These are phyloP conservation scores for Drosophila austrosaltans DNA, from an alignment of 2,888 invertebrate species.

Conservation along the genomic window DNA sequence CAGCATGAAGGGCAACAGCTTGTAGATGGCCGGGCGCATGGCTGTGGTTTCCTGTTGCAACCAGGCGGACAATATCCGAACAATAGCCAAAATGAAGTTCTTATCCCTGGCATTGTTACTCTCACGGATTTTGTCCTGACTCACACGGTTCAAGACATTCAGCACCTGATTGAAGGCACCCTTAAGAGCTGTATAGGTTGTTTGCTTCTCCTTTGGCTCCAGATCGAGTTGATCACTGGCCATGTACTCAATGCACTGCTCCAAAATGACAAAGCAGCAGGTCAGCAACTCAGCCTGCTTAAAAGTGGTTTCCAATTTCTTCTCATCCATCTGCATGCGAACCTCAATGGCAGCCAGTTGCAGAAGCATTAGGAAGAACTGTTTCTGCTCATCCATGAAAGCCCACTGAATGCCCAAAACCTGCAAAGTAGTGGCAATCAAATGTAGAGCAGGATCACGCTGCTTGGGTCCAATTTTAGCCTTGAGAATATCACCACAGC, in stretches of 20 bases:
- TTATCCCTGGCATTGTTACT: constrained; percentile 88
- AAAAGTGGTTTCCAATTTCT: constrained; percentile 91
- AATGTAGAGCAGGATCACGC: constrained; percentile 93
- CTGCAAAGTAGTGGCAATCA: constrained; percentile 92
- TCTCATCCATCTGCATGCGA: constrained; percentile 95
- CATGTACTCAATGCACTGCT: constrained; percentile 91
- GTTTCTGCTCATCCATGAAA: constrained; percentile 90
- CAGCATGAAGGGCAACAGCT: constrained; percentile 92
- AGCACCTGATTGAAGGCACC: constrained; percentile 94
- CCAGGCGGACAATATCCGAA: constrained; percentile 94
- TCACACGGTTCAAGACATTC: constrained; percentile 88
- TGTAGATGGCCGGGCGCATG: constrained; percentile 92
- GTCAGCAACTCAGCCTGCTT: constrained; percentile 91
- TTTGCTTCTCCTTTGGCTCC: constrained; percentile 95
- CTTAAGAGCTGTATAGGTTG: constrained; percentile 94
- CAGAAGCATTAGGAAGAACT: constrained; percentile 92
- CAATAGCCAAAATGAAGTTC: constrained; percentile 92
- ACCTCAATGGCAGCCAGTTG: constrained; percentile 96
- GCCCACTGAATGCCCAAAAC: constrained; percentile 94
- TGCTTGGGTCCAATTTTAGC: constrained; percentile 94
- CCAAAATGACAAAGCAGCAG: constrained; percentile 92
- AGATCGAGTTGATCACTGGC: constrained; percentile 91
- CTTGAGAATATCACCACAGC: constrained; percentile 91
- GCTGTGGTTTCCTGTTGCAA: constrained; percentile 95
- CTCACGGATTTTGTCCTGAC: constrained; percentile 90